A percentile compares a stretch with the other conserved stretches of the same genome.
phyloP scores from a whole-genome alignment of 2,797 vertebrate genomes.

The Epinephelus malabaricus region DNA sequence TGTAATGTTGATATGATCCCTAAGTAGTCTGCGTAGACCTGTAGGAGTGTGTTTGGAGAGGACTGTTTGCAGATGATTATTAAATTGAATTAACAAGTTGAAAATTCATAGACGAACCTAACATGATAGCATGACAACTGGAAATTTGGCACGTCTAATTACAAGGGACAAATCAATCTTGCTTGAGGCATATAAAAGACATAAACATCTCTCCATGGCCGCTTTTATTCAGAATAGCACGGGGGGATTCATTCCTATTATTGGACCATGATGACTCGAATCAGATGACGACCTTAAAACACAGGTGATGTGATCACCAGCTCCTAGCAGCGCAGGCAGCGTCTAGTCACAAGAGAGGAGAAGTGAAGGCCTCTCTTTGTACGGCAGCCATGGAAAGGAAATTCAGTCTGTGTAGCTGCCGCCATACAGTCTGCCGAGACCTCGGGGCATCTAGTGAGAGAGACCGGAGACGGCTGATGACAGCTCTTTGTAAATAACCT shows the following conservation, averaged over 20 bases:
- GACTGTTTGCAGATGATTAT: slow-evolving; percentile 5
- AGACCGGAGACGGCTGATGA: slow-evolving; percentile 48
- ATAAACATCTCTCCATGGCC: background rate
- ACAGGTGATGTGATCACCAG: slow-evolving; percentile 71
- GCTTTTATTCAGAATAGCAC: slow-evolving; percentile 6
- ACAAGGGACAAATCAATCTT: slow-evolving; percentile 3
- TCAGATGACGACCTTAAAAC: slow-evolving; percentile 60
- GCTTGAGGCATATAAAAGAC: background rate
- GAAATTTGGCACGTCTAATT: no score
- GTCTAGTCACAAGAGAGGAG: slow-evolving; percentile 63
- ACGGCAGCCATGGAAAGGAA: slow-evolving; percentile 43
- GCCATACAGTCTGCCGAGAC: slow-evolving; percentile 57
- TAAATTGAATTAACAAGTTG: background rate
- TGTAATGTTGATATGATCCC: background rate
- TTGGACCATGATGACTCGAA: slow-evolving; percentile 33
- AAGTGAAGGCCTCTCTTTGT: slow-evolving; percentile 69
- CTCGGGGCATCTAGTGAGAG: slow-evolving; percentile 34
- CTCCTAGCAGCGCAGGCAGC: slow-evolving; percentile 43
- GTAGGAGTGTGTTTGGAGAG: background rate
- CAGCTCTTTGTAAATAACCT: slow-evolving; percentile 55
- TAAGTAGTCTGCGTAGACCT: background rate
- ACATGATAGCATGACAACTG: background rate
- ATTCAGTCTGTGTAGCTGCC: slow-evolving; percentile 49
- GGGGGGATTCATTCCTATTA: slow-evolving; percentile 16
- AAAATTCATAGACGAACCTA: background rate